These are phyloP conservation scores for Hemibagrus wyckioides DNA, from an alignment of 2,113 vertebrate species.

Conservation along the genomic window DNA sequence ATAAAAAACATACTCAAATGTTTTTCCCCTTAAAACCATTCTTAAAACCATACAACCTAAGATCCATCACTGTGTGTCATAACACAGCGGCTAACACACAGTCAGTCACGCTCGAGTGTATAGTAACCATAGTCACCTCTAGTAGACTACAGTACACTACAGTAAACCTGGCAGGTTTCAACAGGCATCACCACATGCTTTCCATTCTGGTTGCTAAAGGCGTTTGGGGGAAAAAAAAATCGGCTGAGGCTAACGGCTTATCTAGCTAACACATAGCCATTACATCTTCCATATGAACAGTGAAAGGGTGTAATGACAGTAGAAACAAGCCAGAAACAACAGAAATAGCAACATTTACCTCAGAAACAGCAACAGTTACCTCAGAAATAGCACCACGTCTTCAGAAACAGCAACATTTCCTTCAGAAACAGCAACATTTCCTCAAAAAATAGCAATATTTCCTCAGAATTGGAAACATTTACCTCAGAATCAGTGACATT, in stretches of 20 bases:
- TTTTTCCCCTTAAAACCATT: background rate
- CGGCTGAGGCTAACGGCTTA: background rate
- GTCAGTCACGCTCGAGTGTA: background rate
- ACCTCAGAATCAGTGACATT: too few relatives aligned
- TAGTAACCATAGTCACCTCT: background rate
- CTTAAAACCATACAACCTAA: background rate
- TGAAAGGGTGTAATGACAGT: background rate
- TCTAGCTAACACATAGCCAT: background rate
- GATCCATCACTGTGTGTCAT: background rate
- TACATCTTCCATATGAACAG: background rate
- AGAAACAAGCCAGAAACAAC: background rate
- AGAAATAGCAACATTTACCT: background rate
- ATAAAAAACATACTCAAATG: background rate
- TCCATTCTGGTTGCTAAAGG: background rate
- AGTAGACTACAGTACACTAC: background rate
- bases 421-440: background rate
- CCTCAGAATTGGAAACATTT: too few relatives aligned
- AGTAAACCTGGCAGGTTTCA: background rate
- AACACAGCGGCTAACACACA: background rate
- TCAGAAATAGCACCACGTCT: background rate
- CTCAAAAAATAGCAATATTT: background rate
- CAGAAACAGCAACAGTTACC: background rate
- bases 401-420: background rate
- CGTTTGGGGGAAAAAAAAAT: background rate
- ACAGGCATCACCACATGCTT: background rate